A percentile compares a stretch with the other conserved stretches of the same genome.
These are phyloP conservation scores for Mallotus villosus DNA, from an alignment of 2,797 vertebrate genomes.

Conservation along the genomic window DNA sequence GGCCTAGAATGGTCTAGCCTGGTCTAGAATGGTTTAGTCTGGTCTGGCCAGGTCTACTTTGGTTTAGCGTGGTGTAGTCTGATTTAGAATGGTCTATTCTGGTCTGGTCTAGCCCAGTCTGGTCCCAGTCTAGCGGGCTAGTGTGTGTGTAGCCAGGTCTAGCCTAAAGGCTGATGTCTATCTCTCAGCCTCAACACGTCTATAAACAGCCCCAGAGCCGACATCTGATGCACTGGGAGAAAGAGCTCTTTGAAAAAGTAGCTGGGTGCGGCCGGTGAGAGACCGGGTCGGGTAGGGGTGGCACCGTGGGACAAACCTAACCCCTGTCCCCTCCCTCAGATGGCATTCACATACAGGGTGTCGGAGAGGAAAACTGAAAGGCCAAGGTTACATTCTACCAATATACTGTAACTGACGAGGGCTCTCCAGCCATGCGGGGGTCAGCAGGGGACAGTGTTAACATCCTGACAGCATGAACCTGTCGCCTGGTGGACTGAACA, in stretches of 20 bases:
- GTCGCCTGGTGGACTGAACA: no score
- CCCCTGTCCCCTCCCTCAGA: not conserved
- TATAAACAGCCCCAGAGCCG: conserved; percentile 30
- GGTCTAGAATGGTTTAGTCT: not conserved
- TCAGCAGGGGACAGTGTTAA: no score
- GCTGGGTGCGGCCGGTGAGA: conserved; percentile 8
- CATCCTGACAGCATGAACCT: no score
- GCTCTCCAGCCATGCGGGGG: no score
- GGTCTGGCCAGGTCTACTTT: not conserved
- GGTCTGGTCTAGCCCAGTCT: no score
- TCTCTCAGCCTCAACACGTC: conserved; percentile 23
- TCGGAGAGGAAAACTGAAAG: conserved; percentile 9
- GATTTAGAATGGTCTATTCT: not conserved
- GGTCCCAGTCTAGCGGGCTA: not conserved
- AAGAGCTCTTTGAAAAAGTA: conserved; percentile 7
- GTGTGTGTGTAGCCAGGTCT: not conserved
- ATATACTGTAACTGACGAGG: not conserved
- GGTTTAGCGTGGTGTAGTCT: not conserved
- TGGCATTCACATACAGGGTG: conserved; percentile 9
- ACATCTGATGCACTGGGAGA: conserved; percentile 33
- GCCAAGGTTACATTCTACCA: conserved; percentile 17
- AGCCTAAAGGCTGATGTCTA: conserved; percentile 3
- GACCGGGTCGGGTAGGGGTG: conserved; percentile 3
- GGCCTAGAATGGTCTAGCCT: not conserved
- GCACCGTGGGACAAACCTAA: conserved; percentile 3